Percentiles rank a stretch among this genome's conserved stretches.
Conservation (phyloP, 2,797 vertebrate genomes). For the Tapirus indicus region DNA sequence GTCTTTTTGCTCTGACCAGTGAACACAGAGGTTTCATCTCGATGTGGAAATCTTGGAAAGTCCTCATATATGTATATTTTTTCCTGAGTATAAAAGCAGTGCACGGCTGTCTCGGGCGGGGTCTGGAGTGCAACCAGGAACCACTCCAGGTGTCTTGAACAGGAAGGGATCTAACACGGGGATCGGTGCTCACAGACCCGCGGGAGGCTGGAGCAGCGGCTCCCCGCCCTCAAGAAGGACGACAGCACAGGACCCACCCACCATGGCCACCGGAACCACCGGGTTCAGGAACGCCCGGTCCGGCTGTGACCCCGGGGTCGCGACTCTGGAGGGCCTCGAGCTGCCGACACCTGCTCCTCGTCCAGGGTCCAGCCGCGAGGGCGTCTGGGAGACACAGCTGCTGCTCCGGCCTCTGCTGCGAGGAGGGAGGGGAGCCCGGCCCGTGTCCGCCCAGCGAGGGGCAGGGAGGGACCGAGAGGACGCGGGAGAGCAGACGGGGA, state of each 20-base stretch:
- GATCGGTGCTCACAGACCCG: background rate
- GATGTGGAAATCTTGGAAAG: background rate
- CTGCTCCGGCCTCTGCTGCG: background rate
- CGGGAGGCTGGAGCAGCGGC: background rate
- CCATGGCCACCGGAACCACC: background rate
- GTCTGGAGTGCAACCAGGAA: background rate
- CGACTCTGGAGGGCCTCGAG: background rate
- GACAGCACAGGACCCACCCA: background rate
- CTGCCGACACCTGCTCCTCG: background rate
- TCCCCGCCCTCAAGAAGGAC: rapidly evolving
- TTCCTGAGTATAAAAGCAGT: background rate
- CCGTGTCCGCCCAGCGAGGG: no score
- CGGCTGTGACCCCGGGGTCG: background rate
- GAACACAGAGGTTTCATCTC: background rate
- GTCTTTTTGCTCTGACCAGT: background rate
- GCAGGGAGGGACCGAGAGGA: no score
- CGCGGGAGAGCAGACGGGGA: no score
- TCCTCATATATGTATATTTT: no score
- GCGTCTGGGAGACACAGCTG: constrained; percentile 89
- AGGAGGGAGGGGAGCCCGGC: no score
- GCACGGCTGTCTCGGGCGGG: rapidly evolving
- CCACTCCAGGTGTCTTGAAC: background rate
- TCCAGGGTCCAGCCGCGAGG: constrained; percentile 89
- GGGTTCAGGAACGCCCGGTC: background rate
- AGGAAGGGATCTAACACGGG: background rate